Percentiles rank a stretch among this genome's conserved stretches.
phyloP scores from a whole-genome alignment of 2,113 vertebrate species.

The Ranitomeya variabilis region DNA sequence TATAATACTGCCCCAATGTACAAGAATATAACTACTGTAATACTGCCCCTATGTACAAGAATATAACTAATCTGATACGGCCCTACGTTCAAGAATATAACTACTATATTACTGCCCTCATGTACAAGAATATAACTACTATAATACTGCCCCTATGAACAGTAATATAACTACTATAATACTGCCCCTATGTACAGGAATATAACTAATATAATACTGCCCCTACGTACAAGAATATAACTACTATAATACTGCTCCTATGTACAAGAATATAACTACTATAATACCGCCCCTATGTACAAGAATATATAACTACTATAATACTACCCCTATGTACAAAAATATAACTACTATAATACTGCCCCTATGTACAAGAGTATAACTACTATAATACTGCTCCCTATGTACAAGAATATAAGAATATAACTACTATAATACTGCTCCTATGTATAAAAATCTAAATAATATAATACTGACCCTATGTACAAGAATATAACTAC shows the following conservation, averaged over 20 bases:
- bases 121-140: background rate
- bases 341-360: slow-evolving; percentile 5
- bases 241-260: background rate
- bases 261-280: background rate
- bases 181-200: background rate
- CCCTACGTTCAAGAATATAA: background rate
- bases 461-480: background rate
- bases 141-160: background rate
- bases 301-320: slow-evolving; percentile 1
- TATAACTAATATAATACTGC: background rate
- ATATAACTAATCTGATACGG: slow-evolving; percentile 1
- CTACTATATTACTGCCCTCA: background rate
- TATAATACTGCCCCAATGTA: background rate
- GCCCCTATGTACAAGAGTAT: background rate
- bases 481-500: slow-evolving; percentile 11
- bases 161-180: background rate
- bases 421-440: background rate
- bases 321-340: background rate
- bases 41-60: background rate
- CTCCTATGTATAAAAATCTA: background rate
- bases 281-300: background rate
- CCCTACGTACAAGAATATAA: background rate
- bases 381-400: background rate
- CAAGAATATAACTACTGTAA: background rate
- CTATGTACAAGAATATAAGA: background rate